A percentile compares a stretch with the other conserved stretches of the same genome.
Conservation (phyloP, 2,888 invertebrate genomes). For the Bursaphelenchus okinawaensis region DNA sequence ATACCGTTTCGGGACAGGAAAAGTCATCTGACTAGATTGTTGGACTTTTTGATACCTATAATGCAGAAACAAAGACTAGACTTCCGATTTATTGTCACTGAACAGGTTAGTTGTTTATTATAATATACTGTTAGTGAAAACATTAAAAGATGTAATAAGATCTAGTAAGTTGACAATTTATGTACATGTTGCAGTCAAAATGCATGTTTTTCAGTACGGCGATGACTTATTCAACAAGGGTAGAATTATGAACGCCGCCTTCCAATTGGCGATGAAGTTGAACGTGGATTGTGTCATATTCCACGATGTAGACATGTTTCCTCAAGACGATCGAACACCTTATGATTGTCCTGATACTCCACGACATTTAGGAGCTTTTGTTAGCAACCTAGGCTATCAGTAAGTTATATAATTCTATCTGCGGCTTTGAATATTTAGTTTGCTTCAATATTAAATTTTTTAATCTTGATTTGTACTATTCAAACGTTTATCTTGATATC, state of each 20-base stretch:
- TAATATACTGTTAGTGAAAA: background rate
- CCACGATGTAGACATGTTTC: constrained; percentile 61
- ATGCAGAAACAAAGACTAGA: constrained; percentile 55
- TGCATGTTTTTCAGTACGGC: constrained; percentile 48
- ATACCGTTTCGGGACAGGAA: constrained; percentile 58
- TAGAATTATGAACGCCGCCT: constrained; percentile 57
- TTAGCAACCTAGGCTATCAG: constrained; percentile 61
- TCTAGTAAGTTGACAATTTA: too few relatives aligned
- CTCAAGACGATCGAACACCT: constrained; percentile 60
- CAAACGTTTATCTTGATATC: too few relatives aligned
- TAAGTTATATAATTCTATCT: constrained; percentile 45
- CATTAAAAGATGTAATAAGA: background rate
- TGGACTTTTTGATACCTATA: constrained; percentile 57
- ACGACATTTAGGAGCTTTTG: constrained; percentile 60
- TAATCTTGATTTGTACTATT: background rate
- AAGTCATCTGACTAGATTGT: constrained; percentile 52
- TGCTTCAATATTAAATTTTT: background rate
- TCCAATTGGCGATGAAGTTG: constrained; percentile 45
- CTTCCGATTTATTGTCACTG: constrained; percentile 58
- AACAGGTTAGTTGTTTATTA: constrained; percentile 43
- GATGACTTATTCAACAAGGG: constrained; percentile 56
- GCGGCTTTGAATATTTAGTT: too few relatives aligned
- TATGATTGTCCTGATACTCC: constrained; percentile 60
- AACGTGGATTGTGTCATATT: constrained; percentile 57
- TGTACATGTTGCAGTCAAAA: too few relatives aligned